phyloP scores from a whole-genome alignment of 2,113 vertebrate species.

The Lagopus muta region DNA sequence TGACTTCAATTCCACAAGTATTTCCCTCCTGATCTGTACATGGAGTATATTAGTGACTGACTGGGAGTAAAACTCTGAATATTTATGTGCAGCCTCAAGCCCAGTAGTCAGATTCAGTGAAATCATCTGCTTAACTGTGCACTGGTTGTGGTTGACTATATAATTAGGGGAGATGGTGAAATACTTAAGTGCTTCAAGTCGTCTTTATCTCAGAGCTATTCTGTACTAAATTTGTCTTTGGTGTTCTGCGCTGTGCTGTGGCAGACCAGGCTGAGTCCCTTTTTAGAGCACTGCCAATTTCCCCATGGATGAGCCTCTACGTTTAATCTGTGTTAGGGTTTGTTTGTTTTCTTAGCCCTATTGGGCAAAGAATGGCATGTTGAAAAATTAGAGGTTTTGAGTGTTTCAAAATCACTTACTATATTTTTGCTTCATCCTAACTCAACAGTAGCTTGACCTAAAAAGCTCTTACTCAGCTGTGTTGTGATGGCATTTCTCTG shows the following conservation, averaged over 20 bases:
- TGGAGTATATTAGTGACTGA: background rate
- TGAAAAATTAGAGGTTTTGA: background rate
- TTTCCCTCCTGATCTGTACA: background rate
- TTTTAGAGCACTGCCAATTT: background rate
- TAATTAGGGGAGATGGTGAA: background rate
- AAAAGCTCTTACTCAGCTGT: background rate
- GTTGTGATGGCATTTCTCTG: background rate
- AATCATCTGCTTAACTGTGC: background rate
- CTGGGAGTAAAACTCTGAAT: background rate
- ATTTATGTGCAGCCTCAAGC: background rate
- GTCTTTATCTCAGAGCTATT: background rate
- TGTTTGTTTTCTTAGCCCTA: background rate
- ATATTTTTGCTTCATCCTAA: background rate
- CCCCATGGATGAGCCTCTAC: background rate
- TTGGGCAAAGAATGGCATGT: background rate
- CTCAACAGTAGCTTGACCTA: background rate
- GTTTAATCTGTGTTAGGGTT: background rate
- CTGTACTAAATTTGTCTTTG: background rate
- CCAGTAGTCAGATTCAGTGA: background rate
- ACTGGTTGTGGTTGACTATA: accelerated
- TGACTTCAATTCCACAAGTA: background rate
- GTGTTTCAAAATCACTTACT: background rate
- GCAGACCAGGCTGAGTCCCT: accelerated
- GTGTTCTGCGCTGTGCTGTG: accelerated
- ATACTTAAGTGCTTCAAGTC: background rate